phyloP scores from a whole-genome alignment of 2,797 vertebrate genomes.

The Lagocephalus sceleratus region DNA sequence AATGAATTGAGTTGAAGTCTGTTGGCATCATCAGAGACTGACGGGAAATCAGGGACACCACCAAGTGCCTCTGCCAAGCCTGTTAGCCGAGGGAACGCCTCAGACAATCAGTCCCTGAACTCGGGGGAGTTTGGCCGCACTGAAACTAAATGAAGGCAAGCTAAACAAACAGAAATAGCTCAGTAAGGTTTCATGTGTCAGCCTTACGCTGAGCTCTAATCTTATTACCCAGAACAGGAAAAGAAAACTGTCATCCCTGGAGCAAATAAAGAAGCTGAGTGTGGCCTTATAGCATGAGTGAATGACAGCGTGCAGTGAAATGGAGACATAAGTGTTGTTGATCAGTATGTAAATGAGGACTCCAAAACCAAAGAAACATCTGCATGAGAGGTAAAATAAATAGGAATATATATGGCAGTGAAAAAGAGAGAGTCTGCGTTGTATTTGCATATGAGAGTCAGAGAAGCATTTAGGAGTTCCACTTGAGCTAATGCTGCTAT shows the following conservation, averaged over 20 bases:
- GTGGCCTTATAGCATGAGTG: not conserved
- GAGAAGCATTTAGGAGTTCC: slow-evolving; percentile 7
- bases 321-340: slow-evolving; percentile 1
- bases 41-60: slow-evolving; percentile 52
- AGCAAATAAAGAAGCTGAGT: slow-evolving; percentile 22
- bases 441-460: slow-evolving; percentile 4
- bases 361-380: slow-evolving; percentile 7
- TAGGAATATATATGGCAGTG: not conserved
- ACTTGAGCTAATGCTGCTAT: slow-evolving; percentile 31
- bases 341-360: slow-evolving; percentile 8
- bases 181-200: slow-evolving; percentile 45
- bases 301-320: slow-evolving; percentile 6
- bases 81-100: slow-evolving; percentile 55
- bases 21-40: slow-evolving; percentile 47
- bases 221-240: slow-evolving; percentile 44
- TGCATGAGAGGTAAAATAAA: slow-evolving; percentile 10
- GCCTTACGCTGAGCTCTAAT: slow-evolving; percentile 51
- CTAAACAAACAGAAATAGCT: slow-evolving; percentile 65
- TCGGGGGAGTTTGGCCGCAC: slow-evolving; percentile 29
- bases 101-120: slow-evolving; percentile 43
- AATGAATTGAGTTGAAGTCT: slow-evolving; percentile 29
- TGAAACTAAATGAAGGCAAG: slow-evolving; percentile 56
- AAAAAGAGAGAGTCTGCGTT: not conserved
- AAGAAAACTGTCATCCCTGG: slow-evolving; percentile 2
- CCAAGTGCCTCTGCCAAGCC: slow-evolving; percentile 45